Evolutionary conservation across 2,797 vertebrate species (phyloP).

Genomic region (Anguilla megastoma): DNA sequence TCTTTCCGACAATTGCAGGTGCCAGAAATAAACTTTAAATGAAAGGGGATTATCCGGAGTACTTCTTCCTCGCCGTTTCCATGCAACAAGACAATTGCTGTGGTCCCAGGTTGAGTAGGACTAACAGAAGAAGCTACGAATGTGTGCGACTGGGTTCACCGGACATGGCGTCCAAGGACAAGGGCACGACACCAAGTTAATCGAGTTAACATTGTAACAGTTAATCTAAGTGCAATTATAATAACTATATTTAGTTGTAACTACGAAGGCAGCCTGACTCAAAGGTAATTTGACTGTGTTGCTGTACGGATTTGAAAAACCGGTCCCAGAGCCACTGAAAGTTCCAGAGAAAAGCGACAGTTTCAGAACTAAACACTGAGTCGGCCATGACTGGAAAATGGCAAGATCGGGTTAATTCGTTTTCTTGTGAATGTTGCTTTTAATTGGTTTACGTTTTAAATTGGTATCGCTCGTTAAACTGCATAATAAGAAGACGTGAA

Average conservation of each 20-base stretch:
- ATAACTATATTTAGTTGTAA: slow-evolving; percentile 49
- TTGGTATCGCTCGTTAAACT: slow-evolving; percentile 25
- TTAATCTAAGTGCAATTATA: slow-evolving; percentile 79
- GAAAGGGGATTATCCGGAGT: slow-evolving; percentile 41
- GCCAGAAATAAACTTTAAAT: slow-evolving; percentile 48
- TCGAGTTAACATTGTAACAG: slow-evolving; percentile 59
- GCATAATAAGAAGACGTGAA: slow-evolving; percentile 56
- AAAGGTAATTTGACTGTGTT: slow-evolving; percentile 15
- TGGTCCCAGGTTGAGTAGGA: slow-evolving; percentile 38
- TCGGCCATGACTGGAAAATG: neutral
- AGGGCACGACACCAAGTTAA: slow-evolving; percentile 46
- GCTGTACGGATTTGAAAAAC: slow-evolving; percentile 42
- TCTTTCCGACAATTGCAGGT: slow-evolving; percentile 56
- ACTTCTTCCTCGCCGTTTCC: slow-evolving; percentile 51
- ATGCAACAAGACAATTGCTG: slow-evolving; percentile 39
- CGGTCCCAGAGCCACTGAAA: neutral
- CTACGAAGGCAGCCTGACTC: neutral
- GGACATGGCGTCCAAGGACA: slow-evolving; percentile 35
- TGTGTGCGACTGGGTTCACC: slow-evolving; percentile 29
- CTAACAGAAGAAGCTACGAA: neutral
- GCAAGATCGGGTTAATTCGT: neutral
- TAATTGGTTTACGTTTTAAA: slow-evolving; percentile 30
- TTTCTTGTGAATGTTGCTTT: slow-evolving; percentile 28
- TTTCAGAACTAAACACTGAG: neutral
- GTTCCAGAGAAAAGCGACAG: neutral